Percentiles rank a stretch among this genome's conserved stretches.
These are phyloP conservation scores for Imbricaverruca yamaguchii DNA, from an alignment of 2,888 invertebrate genomes.

Conservation along the genomic window DNA sequence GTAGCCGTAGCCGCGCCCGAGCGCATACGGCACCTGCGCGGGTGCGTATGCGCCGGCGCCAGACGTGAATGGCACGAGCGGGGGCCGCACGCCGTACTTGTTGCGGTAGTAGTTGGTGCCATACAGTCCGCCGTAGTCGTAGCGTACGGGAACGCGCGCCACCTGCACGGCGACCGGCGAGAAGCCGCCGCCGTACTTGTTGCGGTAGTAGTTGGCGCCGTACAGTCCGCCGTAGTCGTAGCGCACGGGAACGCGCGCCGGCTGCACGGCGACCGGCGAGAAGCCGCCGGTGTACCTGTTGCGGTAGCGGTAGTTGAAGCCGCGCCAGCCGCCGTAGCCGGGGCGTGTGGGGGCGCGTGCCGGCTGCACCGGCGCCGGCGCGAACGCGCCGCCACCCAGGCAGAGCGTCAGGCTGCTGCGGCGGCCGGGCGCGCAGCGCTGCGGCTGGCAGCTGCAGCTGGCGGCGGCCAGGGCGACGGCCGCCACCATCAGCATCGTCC, in stretches of 20 bases:
- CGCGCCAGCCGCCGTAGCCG: no score
- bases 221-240: constrained; percentile 10
- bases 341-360: no score
- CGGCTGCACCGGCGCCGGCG: no score
- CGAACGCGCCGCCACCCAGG: neutral
- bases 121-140: no score
- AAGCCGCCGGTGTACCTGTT: neutral
- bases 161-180: neutral
- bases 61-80: no score
- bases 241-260: neutral
- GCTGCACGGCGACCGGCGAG: neutral
- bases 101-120: no score
- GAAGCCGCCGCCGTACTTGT: neutral
- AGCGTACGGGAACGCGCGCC: no score
- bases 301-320: neutral
- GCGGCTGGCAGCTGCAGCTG: neutral
- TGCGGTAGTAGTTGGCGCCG: neutral
- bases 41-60: no score
- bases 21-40: neutral
- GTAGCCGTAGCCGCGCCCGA: neutral
- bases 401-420: neutral
- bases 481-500: neutral
- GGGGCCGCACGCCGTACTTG: no score
- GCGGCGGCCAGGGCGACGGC: neutral
- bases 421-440: neutral